Base-by-base conservation (phyloP, 35 echinoderm and acorn worm species). In the Apostichopus japonicus region DNA sequence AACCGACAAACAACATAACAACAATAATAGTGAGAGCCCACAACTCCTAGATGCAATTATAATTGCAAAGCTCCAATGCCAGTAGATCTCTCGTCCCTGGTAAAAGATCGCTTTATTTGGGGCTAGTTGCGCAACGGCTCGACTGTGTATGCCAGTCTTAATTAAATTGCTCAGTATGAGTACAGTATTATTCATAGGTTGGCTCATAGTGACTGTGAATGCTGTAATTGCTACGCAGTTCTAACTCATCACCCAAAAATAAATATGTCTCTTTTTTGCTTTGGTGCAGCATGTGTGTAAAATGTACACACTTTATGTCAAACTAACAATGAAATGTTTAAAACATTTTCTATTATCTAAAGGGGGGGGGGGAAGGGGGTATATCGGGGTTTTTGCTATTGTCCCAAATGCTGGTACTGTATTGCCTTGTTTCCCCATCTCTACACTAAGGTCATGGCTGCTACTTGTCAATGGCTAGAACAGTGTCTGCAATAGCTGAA, bases 21-120 rank as follows among this genome's bases (percentile, higher is more conserved):
- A 19, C 63, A 67, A 67, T 15, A 67, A 8, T 67, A 23, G 6
- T 21, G 71, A 21, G 71, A 75, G 71, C 15, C 6, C 15, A 21
- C n/a, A 19, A 75, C 71, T 19, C n/a, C 15, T 19, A 75, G 22
- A 75, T 75, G 71, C 24, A 84, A 84, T 84, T 57, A 84, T 84
- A 84, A 84, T 84, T 84, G 55, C 81, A 84, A 83, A 19, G 55
- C 53, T 57, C 10, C 53, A 55, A 19, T 54, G 24, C n/a, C 25
- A 83, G 44, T 16, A 8, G 51, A 57, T 23, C 71, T 6, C 81
- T 19, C 54, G 81, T 84, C 81, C 81, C 81, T 57, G 81, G 81
- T 58, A 58, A 7, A 44, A 84, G 16, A 75, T 19, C 21, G 17
- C 71, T 75, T 75, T 75, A 75, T 75, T 75, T 75, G 71, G 71